phyloP scores from a whole-genome alignment of 2,888 invertebrate species.

The Nephrotoma guestfalica region DNA sequence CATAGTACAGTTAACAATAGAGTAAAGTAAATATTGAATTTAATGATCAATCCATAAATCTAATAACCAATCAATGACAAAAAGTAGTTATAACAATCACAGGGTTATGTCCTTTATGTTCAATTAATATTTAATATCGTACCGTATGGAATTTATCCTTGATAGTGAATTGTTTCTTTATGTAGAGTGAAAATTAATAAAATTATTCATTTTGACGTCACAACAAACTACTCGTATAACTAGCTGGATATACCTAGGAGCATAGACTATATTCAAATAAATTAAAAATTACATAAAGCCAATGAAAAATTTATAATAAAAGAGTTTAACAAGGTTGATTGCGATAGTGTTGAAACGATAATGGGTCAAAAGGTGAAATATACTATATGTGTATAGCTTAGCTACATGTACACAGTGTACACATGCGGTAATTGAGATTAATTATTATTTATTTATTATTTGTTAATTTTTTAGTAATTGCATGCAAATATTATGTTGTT shows the following conservation, averaged over 20 bases:
- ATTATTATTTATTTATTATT: not conserved
- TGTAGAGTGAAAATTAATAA: not conserved
- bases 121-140: not conserved
- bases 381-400: not conserved
- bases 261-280: not conserved
- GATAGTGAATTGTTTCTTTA: not conserved
- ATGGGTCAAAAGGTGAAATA: not conserved
- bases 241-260: too few species aligned
- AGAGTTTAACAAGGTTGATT: not conserved
- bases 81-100: not conserved
- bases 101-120: not conserved
- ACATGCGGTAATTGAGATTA: not conserved
- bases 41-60: not conserved
- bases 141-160: not conserved
- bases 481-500: not conserved
- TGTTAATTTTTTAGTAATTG: not conserved
- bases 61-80: not conserved
- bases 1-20: not conserved
- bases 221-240: not conserved
- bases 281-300: not conserved
- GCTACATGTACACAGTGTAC: not conserved
- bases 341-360: not conserved
- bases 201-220: not conserved
- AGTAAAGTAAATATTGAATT: not conserved
- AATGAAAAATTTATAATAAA: not conserved